Evolutionary conservation across 2,113 vertebrate species (phyloP).

Genomic region (Columbina picui): DNA sequence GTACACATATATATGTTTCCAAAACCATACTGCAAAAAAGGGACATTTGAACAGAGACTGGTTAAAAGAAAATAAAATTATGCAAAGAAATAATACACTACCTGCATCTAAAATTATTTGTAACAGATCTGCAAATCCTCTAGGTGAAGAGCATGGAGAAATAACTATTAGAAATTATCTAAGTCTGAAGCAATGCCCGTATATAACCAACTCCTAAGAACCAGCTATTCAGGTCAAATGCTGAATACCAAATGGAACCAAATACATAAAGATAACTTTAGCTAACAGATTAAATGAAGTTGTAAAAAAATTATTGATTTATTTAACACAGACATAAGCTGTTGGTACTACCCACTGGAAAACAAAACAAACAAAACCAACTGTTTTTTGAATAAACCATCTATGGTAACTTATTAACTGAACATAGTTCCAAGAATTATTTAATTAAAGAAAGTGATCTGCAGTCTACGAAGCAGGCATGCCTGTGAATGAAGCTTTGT

Average conservation of each 20-base stretch:
- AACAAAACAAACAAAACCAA: accelerated
- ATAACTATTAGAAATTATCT: background rate
- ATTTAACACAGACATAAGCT: background rate
- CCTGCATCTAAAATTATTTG: background rate
- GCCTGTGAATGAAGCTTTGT: background rate
- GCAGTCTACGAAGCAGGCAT: background rate
- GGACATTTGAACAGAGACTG: background rate
- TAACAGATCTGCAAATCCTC: background rate
- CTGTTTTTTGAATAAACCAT: background rate
- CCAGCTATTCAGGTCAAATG: background rate
- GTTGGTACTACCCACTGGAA: background rate
- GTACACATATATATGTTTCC: background rate
- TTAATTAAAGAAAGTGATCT: background rate
- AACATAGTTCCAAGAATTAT: background rate
- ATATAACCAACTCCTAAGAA: background rate
- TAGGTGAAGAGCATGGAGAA: background rate
- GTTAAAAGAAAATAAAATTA: background rate
- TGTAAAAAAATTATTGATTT: background rate
- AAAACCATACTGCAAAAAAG: background rate
- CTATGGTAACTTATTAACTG: background rate
- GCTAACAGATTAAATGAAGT: background rate
- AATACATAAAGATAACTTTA: background rate
- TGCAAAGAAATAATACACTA: background rate
- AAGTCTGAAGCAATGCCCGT: background rate
- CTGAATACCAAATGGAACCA: background rate